A percentile compares a stretch with the other conserved stretches of the same genome.
phyloP scores from a whole-genome alignment of 2,888 invertebrate species.

The Peribatodes rhomboidaria region DNA sequence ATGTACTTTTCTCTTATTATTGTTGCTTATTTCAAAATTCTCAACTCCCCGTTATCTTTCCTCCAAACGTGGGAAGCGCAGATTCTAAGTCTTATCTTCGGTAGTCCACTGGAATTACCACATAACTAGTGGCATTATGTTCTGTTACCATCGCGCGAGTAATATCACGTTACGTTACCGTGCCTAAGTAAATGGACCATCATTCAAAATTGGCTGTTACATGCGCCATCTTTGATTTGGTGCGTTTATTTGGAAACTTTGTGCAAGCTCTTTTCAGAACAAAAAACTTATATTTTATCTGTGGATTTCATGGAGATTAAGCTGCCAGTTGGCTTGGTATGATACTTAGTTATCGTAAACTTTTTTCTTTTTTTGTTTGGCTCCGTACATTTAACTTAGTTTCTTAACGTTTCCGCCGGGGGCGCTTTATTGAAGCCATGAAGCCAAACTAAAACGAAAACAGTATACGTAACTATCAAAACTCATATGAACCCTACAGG shows the following conservation, averaged over 20 bases:
- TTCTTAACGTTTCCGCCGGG: too few species aligned
- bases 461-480: too few species aligned
- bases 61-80: conserved; percentile 25
- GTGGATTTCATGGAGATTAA: too few species aligned
- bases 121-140: conserved; percentile 36
- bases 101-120: conserved; percentile 32
- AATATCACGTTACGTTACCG: conserved; percentile 38
- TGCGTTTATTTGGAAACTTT: conserved; percentile 17
- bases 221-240: conserved; percentile 32
- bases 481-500: too few species aligned
- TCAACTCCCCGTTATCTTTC: conserved; percentile 18
- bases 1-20: not conserved
- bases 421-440: too few species aligned
- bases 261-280: not conserved
- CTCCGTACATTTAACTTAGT: too few species aligned
- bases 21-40: conserved; percentile 2
- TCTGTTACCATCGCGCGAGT: conserved; percentile 29
- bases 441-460: too few species aligned
- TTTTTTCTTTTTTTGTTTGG: too few species aligned
- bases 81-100: conserved; percentile 22
- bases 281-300: not conserved
- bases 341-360: too few species aligned
- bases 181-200: conserved; percentile 35
- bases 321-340: too few species aligned
- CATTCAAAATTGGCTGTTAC: conserved; percentile 27